Conservation (phyloP, 2,113 vertebrate genomes). For the Bubo blakistoni region DNA sequence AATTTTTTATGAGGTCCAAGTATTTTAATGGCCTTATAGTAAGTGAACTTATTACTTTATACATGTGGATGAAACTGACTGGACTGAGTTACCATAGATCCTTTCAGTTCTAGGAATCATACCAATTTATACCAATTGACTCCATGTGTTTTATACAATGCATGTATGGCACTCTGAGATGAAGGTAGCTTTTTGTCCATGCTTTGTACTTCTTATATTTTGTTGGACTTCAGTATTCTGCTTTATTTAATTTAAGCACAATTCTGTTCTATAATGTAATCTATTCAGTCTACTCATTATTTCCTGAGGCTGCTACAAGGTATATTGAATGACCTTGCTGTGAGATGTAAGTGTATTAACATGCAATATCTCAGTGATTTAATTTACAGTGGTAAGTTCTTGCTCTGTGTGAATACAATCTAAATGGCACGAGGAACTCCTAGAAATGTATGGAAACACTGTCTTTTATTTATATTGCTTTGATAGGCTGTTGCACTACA, state of each 20-base stretch:
- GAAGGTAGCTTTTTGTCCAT: neutral
- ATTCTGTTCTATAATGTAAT: constrained; percentile 8
- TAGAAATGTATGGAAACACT: neutral
- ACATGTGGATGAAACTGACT: neutral
- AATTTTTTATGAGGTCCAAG: neutral
- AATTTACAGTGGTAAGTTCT: neutral
- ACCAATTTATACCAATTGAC: neutral
- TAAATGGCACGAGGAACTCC: neutral
- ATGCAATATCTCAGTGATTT: neutral
- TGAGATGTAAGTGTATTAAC: neutral
- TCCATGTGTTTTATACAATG: neutral
- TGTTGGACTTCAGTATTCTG: neutral
- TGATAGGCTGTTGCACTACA: neutral
- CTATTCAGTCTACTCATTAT: constrained; percentile 8
- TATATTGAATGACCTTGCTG: neutral
- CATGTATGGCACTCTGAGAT: accelerated
- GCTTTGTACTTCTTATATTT: neutral
- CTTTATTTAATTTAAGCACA: constrained; percentile 24
- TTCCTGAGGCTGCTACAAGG: neutral
- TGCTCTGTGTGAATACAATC: neutral
- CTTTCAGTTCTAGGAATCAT: neutral
- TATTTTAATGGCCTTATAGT: neutral
- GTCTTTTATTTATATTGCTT: neutral
- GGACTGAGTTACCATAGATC: neutral
- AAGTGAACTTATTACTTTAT: neutral